Evolutionary conservation across 2,113 vertebrate genomes (phyloP).

Genomic region (Nerophis ophidion): DNA sequence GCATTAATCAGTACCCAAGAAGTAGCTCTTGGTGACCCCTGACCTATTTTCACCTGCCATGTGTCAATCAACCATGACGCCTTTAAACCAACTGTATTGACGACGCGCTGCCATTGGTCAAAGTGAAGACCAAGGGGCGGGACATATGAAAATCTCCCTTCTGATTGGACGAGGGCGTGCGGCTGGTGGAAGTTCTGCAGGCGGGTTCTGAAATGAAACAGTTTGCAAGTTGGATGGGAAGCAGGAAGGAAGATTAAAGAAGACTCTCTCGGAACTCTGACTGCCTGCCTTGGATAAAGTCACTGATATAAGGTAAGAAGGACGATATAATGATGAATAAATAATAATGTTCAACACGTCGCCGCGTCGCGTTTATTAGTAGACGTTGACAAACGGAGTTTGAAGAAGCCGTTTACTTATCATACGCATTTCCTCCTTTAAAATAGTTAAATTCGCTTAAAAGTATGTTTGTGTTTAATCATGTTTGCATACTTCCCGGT

Average conservation of each 20-base stretch:
- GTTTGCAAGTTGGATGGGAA: slow-evolving; percentile 45
- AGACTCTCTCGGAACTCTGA: background rate
- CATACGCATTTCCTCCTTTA: background rate
- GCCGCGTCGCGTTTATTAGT: background rate
- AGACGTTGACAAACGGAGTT: background rate
- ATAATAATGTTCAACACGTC: no score
- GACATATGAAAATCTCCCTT: background rate
- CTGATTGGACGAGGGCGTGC: slow-evolving; percentile 49
- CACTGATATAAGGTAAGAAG: slow-evolving; percentile 1
- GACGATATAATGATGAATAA: no score
- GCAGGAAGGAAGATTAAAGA: background rate
- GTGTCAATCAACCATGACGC: slow-evolving; percentile 52
- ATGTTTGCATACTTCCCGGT: background rate
- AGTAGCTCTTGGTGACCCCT: no score
- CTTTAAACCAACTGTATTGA: background rate
- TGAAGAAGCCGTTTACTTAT: background rate
- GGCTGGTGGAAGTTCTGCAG: slow-evolving; percentile 17
- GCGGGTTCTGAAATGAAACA: slow-evolving; percentile 12
- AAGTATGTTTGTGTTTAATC: background rate
- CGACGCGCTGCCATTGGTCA: slow-evolving; percentile 49
- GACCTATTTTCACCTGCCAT: slow-evolving; percentile 56
- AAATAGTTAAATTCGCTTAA: background rate
- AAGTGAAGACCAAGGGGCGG: slow-evolving; percentile 28
- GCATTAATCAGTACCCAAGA: no score
- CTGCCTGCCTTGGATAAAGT: background rate